Conservation (phyloP, 2,888 invertebrate species). For the Hirudinaria manillensis region DNA sequence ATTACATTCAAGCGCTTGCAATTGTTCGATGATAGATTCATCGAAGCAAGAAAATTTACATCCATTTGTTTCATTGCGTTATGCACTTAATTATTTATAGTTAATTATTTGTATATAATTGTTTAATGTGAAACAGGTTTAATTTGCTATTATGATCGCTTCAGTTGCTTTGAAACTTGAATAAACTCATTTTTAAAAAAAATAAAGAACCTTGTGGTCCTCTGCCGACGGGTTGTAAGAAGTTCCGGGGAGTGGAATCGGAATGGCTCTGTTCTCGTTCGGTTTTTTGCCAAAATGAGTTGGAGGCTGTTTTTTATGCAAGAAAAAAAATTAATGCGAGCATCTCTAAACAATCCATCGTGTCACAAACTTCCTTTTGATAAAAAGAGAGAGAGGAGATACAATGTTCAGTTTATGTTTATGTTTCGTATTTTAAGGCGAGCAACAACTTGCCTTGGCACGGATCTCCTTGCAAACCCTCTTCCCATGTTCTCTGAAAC, state of each 20-base stretch:
- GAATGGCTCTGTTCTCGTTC: background rate
- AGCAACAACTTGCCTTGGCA: background rate
- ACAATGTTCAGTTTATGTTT: no score
- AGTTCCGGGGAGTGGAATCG: conserved; percentile 12
- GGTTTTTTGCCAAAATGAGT: background rate
- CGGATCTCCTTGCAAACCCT: conserved; percentile 3
- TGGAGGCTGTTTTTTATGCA: background rate
- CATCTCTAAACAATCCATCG: no score
- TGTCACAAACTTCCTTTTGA: no score
- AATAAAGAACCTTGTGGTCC: conserved; percentile 14
- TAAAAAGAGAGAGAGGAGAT: no score
- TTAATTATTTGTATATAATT: no score
- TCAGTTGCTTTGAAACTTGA: background rate
- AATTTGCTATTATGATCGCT: no score
- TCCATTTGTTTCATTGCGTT: no score
- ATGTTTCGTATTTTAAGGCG: no score
- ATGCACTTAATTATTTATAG: no score
- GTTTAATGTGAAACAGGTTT: no score
- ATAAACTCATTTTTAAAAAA: background rate
- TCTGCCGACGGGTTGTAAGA: conserved; percentile 21
- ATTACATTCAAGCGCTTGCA: no score
- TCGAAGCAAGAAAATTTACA: background rate
- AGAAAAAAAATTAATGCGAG: no score
- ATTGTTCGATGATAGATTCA: background rate
- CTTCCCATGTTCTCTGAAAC: background rate